Evolutionary conservation across 2,113 vertebrate genomes (phyloP).

Genomic region (Oriolus oriolus): DNA sequence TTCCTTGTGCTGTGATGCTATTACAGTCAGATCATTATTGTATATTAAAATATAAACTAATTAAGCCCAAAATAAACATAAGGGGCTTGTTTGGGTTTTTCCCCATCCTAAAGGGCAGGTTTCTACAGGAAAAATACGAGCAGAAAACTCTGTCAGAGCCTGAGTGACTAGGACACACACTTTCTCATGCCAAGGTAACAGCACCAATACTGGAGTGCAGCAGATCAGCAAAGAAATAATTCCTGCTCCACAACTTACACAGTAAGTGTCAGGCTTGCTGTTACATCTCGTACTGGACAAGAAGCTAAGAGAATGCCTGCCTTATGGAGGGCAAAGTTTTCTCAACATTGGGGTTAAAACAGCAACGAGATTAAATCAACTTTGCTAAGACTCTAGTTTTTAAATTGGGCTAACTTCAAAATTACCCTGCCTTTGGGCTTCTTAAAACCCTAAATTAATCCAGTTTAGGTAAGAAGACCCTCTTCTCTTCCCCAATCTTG

Average conservation of each 20-base stretch:
- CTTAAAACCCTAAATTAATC: background rate
- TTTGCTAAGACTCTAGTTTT: background rate
- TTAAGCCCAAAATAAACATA: background rate
- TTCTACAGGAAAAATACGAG: background rate
- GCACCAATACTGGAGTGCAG: background rate
- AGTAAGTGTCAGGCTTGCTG: background rate
- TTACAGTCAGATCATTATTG: background rate
- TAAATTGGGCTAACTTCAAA: background rate
- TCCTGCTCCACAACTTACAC: background rate
- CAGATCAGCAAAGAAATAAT: background rate
- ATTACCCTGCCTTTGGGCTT: background rate
- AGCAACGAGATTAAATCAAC: background rate
- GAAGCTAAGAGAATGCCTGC: background rate
- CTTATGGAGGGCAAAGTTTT: background rate
- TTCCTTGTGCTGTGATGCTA: background rate
- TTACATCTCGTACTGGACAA: background rate
- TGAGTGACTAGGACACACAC: background rate
- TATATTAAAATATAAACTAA: background rate
- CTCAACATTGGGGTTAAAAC: background rate
- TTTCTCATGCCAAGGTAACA: background rate
- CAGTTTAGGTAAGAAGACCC: background rate
- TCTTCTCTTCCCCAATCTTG: background rate
- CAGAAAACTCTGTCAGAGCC: background rate
- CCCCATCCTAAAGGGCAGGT: background rate
- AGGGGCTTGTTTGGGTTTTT: background rate